phyloP scores from a whole-genome alignment of 2,888 invertebrate genomes.

The Lymantria dispar region DNA sequence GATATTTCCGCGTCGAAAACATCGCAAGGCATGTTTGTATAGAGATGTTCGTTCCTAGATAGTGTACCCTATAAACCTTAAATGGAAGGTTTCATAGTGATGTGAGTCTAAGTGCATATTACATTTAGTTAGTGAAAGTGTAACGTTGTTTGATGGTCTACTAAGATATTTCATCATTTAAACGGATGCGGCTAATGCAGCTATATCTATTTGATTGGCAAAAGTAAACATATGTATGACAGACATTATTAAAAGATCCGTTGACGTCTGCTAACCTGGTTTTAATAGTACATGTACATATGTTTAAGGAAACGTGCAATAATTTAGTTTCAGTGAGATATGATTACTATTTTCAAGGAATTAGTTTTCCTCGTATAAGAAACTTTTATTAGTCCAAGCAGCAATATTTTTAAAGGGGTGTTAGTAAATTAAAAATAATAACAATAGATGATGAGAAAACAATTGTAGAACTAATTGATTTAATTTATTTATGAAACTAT shows the following conservation, averaged over 20 bases:
- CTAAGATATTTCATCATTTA: conserved; percentile 45
- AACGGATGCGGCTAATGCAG: conserved; percentile 62
- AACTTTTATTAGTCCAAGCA: too few relatives aligned
- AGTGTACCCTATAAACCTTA: conserved; percentile 65
- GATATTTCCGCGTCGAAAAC: conserved; percentile 61
- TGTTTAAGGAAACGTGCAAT: too few relatives aligned
- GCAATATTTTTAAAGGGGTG: conserved; percentile 4
- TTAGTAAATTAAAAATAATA: conserved; percentile 14
- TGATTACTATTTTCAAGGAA: too few relatives aligned
- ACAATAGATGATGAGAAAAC: conserved; percentile 18
- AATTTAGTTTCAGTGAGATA: conserved; percentile 53
- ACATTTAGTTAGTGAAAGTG: conserved; percentile 50
- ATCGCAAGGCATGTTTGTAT: conserved; percentile 67
- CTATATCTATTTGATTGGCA: conserved; percentile 69
- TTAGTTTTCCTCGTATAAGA: too few relatives aligned
- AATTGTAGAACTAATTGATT: conserved; percentile 40
- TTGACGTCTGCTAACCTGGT: conserved; percentile 53
- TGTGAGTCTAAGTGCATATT: conserved; percentile 50
- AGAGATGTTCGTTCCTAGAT: conserved; percentile 75
- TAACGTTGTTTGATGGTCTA: conserved; percentile 58
- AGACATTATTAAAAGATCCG: conserved; percentile 58
- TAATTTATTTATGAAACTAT: conserved; percentile 51
- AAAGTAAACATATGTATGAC: conserved; percentile 70
- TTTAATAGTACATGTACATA: conserved; percentile 60
- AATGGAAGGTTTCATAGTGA: conserved; percentile 59